These are phyloP conservation scores for Mirza zaza DNA, from an alignment of 2,113 vertebrate genomes.

Conservation along the genomic window DNA sequence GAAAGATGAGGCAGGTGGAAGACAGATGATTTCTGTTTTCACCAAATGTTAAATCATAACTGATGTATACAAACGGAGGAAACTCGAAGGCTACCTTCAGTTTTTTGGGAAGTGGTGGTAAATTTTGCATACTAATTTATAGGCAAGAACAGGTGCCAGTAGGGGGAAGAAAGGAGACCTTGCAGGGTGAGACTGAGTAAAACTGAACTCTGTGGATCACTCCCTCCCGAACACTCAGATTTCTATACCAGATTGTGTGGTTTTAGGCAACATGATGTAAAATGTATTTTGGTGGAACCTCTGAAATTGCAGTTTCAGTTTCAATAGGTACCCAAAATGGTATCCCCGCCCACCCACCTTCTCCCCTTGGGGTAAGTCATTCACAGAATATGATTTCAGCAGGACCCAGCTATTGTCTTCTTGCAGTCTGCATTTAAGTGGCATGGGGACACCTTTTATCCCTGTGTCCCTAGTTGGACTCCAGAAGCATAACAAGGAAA, in stretches of 20 bases:
- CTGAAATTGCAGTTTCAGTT: neutral
- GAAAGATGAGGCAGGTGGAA: neutral
- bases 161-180: neutral
- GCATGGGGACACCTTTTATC: neutral
- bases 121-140: neutral
- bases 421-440: neutral
- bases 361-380: neutral
- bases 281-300: neutral
- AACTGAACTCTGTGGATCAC: neutral
- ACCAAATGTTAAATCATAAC: neutral
- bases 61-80: neutral
- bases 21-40: neutral
- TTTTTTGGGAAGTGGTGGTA: neutral
- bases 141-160: neutral
- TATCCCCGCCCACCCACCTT: neutral
- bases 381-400: neutral
- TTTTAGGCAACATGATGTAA: neutral
- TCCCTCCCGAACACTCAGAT: neutral
- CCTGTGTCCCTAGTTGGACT: neutral
- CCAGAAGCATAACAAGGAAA: neutral
- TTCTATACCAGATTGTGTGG: neutral
- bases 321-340: neutral
- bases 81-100: neutral
- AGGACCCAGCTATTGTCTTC: neutral
- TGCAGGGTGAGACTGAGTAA: neutral